Base-by-base conservation (phyloP, 2,797 vertebrate genomes). In the Sebastiscus albofasciatus region DNA sequence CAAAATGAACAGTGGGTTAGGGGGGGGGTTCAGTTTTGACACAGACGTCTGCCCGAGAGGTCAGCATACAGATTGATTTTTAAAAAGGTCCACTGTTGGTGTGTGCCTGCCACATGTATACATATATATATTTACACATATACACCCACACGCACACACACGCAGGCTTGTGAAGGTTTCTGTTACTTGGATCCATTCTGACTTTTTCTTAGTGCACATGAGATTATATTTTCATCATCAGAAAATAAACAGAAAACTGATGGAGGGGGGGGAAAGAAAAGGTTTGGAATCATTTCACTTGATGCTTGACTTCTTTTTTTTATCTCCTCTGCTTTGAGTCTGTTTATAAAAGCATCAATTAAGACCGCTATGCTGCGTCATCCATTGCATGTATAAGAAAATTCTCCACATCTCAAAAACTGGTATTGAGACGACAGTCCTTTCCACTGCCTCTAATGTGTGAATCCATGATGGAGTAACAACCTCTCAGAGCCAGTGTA, bases 111-210 rank as follows among this genome's bases (percentile, higher is more conserved):
- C 93, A 93, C 91, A 94, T 94, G 93, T 94, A 95, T 93, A 94
- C 93, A 94, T 91, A 94, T 93, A 92, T 92, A 93, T 95, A 96
- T 95, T 93, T 95, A 95, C 93, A 95, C 91, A 93, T 90, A 83
- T 87, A 92, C 90, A 90, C 86, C 34, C 87, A 93, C 90, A 89
- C 86, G 39, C 81, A 77, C 82, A 83, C 92, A 75, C 91, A 89
- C 83, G 46, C 93, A 91, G 88, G 91, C 91, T 91, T 83, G 81
- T 92, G 90, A 94, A 87, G 89, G 82, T 92, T 90, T 95, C 82
- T 87, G 85, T 87, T 77, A 87, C 82, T 87, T 90, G 82, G 86
- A 91, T 93, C 90, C 87, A 80, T 87, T 93, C 86, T 87, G 80
- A 89, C 84, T 67, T 92, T 88, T 85, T 85, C 89, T 88, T 93